Conservation (phyloP, 2,888 invertebrate species). For the Achlya flavicornis region DNA sequence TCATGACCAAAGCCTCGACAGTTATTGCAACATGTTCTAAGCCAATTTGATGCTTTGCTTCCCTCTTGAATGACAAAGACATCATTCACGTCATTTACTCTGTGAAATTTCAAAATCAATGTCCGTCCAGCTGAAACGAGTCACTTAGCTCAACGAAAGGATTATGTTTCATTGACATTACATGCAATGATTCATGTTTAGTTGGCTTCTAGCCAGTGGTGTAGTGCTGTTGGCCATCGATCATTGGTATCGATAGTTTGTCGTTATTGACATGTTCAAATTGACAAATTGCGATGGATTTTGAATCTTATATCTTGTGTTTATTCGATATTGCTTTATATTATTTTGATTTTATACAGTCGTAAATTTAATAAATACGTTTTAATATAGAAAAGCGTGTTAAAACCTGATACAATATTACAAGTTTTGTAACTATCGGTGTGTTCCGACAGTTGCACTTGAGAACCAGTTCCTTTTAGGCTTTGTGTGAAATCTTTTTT, state of each 20-base stretch:
- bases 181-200: slow-evolving; percentile 56
- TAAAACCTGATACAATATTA: too few species aligned
- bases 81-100: slow-evolving; percentile 9
- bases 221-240: slow-evolving; percentile 3
- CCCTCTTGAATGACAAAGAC: slow-evolving; percentile 8
- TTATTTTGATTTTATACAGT: too few species aligned
- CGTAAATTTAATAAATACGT: too few species aligned
- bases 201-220: slow-evolving; percentile 51
- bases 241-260: background rate
- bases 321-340: background rate
- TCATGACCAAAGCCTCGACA: background rate
- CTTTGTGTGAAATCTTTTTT: too few species aligned
- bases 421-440: too few species aligned
- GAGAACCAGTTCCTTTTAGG: too few species aligned
- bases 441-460: too few species aligned
- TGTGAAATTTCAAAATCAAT: slow-evolving; percentile 13
- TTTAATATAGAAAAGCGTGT: too few species aligned
- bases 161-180: slow-evolving; percentile 65
- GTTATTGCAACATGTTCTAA: background rate
- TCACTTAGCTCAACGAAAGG: slow-evolving; percentile 55
- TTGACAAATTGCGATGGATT: background rate
- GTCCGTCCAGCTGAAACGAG: slow-evolving; percentile 40
- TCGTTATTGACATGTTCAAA: slow-evolving; percentile 1
- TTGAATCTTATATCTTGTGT: background rate
- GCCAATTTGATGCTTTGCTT: background rate